phyloP scores from a whole-genome alignment of 2,113 vertebrate species.

The Numida meleagris region DNA sequence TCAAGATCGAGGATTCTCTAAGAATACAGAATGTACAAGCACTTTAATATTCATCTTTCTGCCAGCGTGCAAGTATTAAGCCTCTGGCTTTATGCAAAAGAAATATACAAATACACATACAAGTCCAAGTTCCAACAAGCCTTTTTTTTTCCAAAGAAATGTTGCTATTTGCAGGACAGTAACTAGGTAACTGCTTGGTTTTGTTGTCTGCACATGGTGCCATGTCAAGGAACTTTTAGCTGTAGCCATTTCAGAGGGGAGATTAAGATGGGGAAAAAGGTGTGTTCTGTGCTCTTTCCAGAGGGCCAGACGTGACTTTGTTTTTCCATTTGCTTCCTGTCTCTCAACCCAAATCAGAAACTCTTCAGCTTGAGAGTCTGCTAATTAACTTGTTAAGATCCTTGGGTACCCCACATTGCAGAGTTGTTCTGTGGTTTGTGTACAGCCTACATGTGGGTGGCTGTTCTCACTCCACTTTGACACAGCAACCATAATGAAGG shows the following conservation, averaged over 20 bases:
- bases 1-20: not conserved
- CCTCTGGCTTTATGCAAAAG: not conserved
- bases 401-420: accelerated
- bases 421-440: not conserved
- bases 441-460: not conserved
- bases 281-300: not conserved
- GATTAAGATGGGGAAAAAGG: not conserved
- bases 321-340: not conserved
- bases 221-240: not conserved
- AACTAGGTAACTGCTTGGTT: not conserved
- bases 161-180: not conserved
- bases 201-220: accelerated
- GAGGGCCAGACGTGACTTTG: not conserved
- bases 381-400: not conserved
- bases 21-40: not conserved
- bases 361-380: accelerated
- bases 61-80: not conserved
- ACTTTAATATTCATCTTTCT: not conserved
- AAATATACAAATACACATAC: not conserved
- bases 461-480: accelerated
- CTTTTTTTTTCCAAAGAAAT: not conserved
- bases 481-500: not conserved
- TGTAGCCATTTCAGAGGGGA: not conserved
- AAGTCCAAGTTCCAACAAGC: not conserved
- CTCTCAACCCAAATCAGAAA: not conserved